A percentile compares a stretch with the other conserved stretches of the same genome.
phyloP scores from a whole-genome alignment of 2,888 invertebrate genomes.

The Unio pictorum region DNA sequence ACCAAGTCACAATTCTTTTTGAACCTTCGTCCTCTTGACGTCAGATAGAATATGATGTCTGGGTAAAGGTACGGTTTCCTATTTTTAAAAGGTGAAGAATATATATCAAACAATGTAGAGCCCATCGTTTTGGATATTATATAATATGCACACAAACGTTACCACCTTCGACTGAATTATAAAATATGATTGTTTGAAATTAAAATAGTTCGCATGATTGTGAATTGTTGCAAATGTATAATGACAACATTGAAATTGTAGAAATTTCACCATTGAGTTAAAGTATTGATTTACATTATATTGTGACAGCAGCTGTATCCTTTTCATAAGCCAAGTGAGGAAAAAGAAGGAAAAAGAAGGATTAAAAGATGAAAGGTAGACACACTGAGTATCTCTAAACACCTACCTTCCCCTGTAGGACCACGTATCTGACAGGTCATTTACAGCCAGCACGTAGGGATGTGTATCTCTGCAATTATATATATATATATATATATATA shows the following conservation, averaged over 20 bases:
- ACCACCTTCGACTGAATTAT: too few relatives aligned
- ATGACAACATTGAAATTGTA: too few relatives aligned
- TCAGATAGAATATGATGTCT: conserved; percentile 42
- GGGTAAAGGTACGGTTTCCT: conserved; percentile 29
- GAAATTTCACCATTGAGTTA: not conserved
- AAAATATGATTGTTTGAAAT: too few relatives aligned
- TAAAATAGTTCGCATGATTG: too few relatives aligned
- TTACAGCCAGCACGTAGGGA: conserved; percentile 28
- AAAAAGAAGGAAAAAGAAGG: too few relatives aligned
- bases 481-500: not conserved
- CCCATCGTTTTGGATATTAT: too few relatives aligned
- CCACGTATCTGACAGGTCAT: conserved; percentile 24
- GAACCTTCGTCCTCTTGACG: conserved; percentile 41
- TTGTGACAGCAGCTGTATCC: not conserved
- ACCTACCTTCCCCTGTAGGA: conserved; percentile 25
- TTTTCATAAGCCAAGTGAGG: not conserved
- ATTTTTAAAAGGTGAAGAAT: not conserved
- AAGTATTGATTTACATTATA: too few relatives aligned
- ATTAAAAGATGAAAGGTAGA: too few relatives aligned
- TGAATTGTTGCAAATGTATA: too few relatives aligned
- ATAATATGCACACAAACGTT: too few relatives aligned
- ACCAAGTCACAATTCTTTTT: conserved; percentile 46
- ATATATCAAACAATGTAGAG: too few relatives aligned
- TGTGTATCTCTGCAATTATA: conserved; percentile 20
- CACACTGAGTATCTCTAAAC: not conserved